Evolutionary conservation across 2,797 vertebrate species (phyloP).

Genomic region (Buceros bicornis): DNA sequence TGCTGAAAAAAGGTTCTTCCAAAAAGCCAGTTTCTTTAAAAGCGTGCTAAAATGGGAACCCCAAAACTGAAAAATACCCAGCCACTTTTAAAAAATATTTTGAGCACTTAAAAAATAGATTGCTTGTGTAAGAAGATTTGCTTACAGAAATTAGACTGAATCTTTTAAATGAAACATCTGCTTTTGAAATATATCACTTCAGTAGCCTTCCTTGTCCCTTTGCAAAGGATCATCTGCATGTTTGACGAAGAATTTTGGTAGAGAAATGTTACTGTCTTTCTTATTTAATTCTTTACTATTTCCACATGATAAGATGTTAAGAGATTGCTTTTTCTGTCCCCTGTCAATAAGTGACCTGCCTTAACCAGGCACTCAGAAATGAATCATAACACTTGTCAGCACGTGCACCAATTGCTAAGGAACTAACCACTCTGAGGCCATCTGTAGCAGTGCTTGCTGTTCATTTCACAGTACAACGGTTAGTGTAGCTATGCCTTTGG

Average conservation of each 20-base stretch:
- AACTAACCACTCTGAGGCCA: neutral
- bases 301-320: neutral
- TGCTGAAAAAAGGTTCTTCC: neutral
- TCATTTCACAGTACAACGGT: conserved; percentile 10
- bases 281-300: neutral
- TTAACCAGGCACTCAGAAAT: conserved; percentile 30
- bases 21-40: neutral
- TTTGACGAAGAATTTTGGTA: neutral
- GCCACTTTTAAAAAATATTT: neutral
- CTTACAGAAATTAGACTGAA: neutral
- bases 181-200: neutral
- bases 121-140: neutral
- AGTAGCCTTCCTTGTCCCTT: neutral
- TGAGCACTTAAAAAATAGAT: neutral
- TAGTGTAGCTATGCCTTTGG: neutral
- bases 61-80: neutral
- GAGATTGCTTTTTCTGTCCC: conserved; percentile 34
- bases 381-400: conserved; percentile 36
- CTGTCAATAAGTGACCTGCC: conserved; percentile 39
- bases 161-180: neutral
- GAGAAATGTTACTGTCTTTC: neutral
- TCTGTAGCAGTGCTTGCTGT: neutral
- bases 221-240: neutral
- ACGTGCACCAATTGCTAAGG: neutral
- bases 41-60: neutral